Percentiles rank a stretch among this genome's conserved stretches.
Evolutionary conservation across 1,140 invertebrate genomes (phyloP).

Genomic region (Drosophila sucinea): DNA sequence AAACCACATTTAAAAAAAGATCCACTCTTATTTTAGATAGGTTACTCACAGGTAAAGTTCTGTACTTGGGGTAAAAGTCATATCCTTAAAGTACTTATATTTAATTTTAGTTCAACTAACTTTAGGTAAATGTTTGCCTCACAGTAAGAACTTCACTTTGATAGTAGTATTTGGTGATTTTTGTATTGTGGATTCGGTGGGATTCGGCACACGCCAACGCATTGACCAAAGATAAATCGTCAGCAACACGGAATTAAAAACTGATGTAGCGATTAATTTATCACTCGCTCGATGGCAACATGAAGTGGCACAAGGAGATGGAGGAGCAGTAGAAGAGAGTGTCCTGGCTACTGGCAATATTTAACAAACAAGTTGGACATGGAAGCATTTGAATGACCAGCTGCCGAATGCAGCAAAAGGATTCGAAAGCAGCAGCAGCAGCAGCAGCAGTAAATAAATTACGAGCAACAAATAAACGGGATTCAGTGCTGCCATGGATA

Average conservation of each 20-base stretch:
- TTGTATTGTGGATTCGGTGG: background rate
- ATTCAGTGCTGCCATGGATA: slow-evolving; percentile 53
- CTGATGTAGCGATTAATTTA: slow-evolving; percentile 83
- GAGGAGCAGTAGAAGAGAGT: slow-evolving; percentile 31
- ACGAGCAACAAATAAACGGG: slow-evolving; percentile 81
- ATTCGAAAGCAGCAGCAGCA: slow-evolving; percentile 55
- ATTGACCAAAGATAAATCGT: slow-evolving; percentile 74
- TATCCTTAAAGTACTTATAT: no score
- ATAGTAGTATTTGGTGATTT: background rate
- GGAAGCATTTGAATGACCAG: slow-evolving; percentile 33
- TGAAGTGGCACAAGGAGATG: background rate
- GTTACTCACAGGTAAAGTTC: no score
- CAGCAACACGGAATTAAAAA: slow-evolving; percentile 83
- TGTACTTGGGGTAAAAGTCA: no score
- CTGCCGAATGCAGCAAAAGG: slow-evolving; percentile 36
- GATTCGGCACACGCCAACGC: slow-evolving; percentile 64
- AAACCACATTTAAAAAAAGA: no score
- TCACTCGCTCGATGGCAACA: slow-evolving; percentile 61
- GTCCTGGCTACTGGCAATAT: slow-evolving; percentile 66
- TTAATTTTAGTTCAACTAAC: background rate
- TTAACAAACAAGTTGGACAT: slow-evolving; percentile 72
- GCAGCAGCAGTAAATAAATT: slow-evolving; percentile 78
- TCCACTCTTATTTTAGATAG: no score
- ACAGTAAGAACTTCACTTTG: slow-evolving; percentile 24
- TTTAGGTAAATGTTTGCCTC: slow-evolving; percentile 6